These are phyloP conservation scores for Euclidia mi DNA, from an alignment of 2,888 invertebrate genomes.

Conservation along the genomic window DNA sequence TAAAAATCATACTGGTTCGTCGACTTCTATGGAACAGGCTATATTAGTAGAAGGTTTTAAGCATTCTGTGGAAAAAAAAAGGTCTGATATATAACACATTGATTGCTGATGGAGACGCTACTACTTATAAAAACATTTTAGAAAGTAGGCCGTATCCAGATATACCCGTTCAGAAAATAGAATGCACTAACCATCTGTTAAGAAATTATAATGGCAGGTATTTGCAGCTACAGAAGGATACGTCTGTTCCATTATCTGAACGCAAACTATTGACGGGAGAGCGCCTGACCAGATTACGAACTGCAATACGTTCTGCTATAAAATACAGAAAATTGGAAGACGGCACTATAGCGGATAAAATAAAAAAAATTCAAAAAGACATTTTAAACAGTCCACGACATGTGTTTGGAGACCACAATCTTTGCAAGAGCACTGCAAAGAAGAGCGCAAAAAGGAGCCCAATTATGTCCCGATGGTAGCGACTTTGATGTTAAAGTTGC, in stretches of 20 bases:
- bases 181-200: constrained; percentile 1
- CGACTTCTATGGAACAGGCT: constrained; percentile 43
- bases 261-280: too few species aligned
- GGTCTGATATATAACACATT: constrained; percentile 32
- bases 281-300: too few species aligned
- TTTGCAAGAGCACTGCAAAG: constrained; percentile 21
- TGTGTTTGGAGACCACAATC: constrained; percentile 20
- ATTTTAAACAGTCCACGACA: neutral
- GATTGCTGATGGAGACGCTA: constrained; percentile 32
- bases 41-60: constrained; percentile 42
- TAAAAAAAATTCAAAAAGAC: too few species aligned
- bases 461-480: constrained; percentile 14
- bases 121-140: constrained; percentile 37
- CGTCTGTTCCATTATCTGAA: neutral
- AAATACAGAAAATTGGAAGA: too few species aligned
- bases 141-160: constrained; percentile 32
- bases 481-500: constrained; percentile 16
- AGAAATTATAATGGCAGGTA: constrained; percentile 7
- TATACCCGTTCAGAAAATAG: constrained; percentile 27
- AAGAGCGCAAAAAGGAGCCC: constrained; percentile 21
- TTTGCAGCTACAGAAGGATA: constrained; percentile 2
- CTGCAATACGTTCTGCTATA: too few species aligned
- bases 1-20: constrained; percentile 38
- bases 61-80: constrained; percentile 23
- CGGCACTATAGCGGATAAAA: too few species aligned